phyloP scores from a whole-genome alignment of 2,888 invertebrate species.

The Thereva unica region DNA sequence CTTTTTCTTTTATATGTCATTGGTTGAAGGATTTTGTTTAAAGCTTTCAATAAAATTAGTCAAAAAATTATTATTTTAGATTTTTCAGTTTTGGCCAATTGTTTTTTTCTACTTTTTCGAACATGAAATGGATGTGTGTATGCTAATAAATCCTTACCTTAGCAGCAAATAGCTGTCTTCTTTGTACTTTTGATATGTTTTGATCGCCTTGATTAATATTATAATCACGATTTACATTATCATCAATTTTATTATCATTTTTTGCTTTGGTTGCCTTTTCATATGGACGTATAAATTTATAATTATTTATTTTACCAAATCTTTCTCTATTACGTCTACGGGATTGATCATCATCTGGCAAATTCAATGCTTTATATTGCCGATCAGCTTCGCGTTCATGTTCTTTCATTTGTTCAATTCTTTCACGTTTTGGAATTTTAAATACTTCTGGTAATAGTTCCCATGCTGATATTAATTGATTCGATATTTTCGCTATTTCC shows the following conservation, averaged over 20 bases:
- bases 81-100: no score
- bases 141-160: slow-evolving; percentile 12
- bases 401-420: slow-evolving; percentile 93
- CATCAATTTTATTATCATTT: slow-evolving; percentile 14
- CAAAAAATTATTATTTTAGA: no score
- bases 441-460: slow-evolving; percentile 64
- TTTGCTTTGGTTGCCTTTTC: slow-evolving; percentile 29
- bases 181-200: slow-evolving; percentile 52
- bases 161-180: slow-evolving; percentile 55
- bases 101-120: not conserved
- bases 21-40: no score
- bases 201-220: slow-evolving; percentile 37
- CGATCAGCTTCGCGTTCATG: slow-evolving; percentile 89
- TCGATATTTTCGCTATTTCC: slow-evolving; percentile 49
- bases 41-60: no score
- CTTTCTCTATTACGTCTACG: slow-evolving; percentile 28
- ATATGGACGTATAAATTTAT: slow-evolving; percentile 25
- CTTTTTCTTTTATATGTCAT: no score
- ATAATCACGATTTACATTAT: slow-evolving; percentile 8
- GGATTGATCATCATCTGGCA: slow-evolving; percentile 12
- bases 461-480: slow-evolving; percentile 51
- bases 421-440: slow-evolving; percentile 91
- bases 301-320: slow-evolving; percentile 31
- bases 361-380: slow-evolving; percentile 51
- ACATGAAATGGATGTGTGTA: not conserved